These are phyloP conservation scores for Dermatemys mawii DNA, from an alignment of 2,113 vertebrate genomes.

Conservation along the genomic window DNA sequence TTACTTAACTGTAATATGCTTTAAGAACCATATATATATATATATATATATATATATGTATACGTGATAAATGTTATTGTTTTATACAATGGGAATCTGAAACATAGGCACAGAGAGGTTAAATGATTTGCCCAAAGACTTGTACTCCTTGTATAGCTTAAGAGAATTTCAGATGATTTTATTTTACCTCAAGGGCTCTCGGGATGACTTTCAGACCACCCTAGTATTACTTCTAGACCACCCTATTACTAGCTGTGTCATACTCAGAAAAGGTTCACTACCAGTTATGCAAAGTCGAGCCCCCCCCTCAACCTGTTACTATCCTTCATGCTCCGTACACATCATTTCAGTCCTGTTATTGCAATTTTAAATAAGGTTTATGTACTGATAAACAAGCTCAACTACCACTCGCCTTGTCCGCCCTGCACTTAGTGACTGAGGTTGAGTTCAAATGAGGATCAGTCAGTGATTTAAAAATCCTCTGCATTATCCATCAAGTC, in stretches of 20 bases:
- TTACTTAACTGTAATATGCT: background rate
- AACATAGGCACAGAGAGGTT: background rate
- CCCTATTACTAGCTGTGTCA: background rate
- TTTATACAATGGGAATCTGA: background rate
- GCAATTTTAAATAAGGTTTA: conserved; percentile 40
- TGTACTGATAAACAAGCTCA: conserved; percentile 45
- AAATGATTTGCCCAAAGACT: background rate
- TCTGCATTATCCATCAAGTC: conserved; percentile 62
- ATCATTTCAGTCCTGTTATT: conserved; percentile 47
- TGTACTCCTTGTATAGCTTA: background rate
- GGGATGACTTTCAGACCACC: background rate
- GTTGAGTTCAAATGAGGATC: conserved; percentile 59
- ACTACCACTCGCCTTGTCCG: conserved; percentile 41
- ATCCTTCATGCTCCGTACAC: background rate
- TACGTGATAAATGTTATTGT: background rate
- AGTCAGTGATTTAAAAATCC: conserved; percentile 59
- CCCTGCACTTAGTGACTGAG: conserved; percentile 58
- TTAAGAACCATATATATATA: background rate
- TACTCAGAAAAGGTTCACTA: background rate
- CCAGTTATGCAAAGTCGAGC: background rate
- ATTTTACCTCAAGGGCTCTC: background rate
- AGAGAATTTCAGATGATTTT: background rate
- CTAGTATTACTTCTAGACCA: background rate
- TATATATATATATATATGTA: no score
- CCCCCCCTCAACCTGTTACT: background rate